These are phyloP conservation scores for Parambassis ranga DNA, from an alignment of 2,797 vertebrate species.

Conservation along the genomic window DNA sequence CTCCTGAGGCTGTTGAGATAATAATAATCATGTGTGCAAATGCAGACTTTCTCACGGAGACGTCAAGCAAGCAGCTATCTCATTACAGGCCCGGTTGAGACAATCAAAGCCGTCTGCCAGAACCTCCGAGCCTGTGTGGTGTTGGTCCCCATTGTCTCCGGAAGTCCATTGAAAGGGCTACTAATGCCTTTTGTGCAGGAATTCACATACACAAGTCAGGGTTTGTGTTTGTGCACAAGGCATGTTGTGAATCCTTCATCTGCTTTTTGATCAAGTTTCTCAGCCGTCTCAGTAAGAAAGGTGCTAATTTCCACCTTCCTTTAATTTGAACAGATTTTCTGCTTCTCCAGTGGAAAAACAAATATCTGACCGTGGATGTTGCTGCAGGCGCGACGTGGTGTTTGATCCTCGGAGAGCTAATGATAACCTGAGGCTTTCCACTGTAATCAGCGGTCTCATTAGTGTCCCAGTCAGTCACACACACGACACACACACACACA, in stretches of 20 bases:
- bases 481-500: constrained; percentile 11
- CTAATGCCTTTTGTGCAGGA: constrained; percentile 28
- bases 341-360: constrained; percentile 30
- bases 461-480: constrained; percentile 52
- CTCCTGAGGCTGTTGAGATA: constrained; percentile 26
- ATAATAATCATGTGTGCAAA: constrained; percentile 28
- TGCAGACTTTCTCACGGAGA: constrained; percentile 37
- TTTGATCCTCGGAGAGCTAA: constrained; percentile 57
- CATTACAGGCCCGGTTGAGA: constrained; percentile 28
- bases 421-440: constrained; percentile 52
- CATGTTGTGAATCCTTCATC: neutral
- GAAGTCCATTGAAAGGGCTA: constrained; percentile 12
- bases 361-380: constrained; percentile 22
- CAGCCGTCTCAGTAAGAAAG: too few relatives aligned
- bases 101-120: constrained; percentile 38
- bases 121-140: constrained; percentile 28
- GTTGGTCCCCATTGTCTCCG: constrained; percentile 30
- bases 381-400: constrained; percentile 35
- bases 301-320: neutral
- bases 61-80: constrained; percentile 26
- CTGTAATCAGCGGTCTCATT: constrained; percentile 72
- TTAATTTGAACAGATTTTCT: neutral
- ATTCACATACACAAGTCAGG: neutral
- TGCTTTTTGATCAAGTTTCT: neutral
- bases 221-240: constrained; percentile 5